Evolutionary conservation across 2,888 invertebrate genomes (phyloP), one percentile per base, ranked within the genome.

Genomic region (Metallyticus violacea): DNA sequence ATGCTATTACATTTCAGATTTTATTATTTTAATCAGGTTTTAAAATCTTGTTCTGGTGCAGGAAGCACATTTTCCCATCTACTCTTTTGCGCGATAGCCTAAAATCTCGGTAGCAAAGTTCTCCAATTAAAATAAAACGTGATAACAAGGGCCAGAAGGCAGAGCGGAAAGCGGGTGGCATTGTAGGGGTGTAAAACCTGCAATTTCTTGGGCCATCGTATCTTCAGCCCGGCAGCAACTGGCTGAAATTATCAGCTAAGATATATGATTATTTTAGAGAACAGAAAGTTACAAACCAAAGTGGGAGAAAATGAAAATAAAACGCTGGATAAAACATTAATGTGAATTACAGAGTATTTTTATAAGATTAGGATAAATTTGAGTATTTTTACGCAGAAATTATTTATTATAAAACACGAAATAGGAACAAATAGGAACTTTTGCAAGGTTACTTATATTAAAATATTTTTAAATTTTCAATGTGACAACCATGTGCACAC

Each of bases 21-120:
- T 83, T 83, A 83, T 83, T 83, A 83, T 83, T 83, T 83, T 83
- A 83, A 83, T 83, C 83, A 77, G 77, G 28, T 28, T 77, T 83
- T 83, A 83, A 77, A 83, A 83, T 83, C 83, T 77, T 77, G 77
- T 28, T 28, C 62, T 28, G 27, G 40, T 6, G 40, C 6, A 62
- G 40, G 40, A 62, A 62, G 40, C 40, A 62, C 40, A 62, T 62
- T 62, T 62, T 15, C 40, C 40, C 40, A 62, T 62, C 40, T 62
- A 15, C 40, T 22, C 1, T 62, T 62, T 22, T 62, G n/a, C 15
- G 26, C 27, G 29, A 83, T 83, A 83, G 25, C 83, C 77, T 62
- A 27, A 83, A 83, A 83, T 83, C 77, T 83, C 77, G n/a, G 83
- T 76, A 76, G 83, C 83, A 76, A 83, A 83, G 77, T 83, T 83